Percentiles rank a stretch among this genome's conserved stretches.
phyloP scores from a whole-genome alignment of 2,888 invertebrate genomes.

The Lymantria dispar region DNA sequence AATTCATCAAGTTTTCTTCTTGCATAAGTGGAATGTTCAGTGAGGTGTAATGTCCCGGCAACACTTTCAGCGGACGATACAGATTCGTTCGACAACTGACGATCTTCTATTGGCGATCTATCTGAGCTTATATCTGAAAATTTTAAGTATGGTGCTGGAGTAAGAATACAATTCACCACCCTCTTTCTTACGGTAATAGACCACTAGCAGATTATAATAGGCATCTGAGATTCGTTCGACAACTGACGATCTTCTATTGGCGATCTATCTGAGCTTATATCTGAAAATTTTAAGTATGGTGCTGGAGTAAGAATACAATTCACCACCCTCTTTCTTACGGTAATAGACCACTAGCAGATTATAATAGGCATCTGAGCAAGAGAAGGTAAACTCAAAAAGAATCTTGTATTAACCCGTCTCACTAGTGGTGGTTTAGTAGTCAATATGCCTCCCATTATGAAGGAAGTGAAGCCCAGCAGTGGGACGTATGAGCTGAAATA shows the following conservation, averaged over 20 bases:
- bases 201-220: too few species aligned
- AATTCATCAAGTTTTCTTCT: slow-evolving; percentile 91
- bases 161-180: neutral
- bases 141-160: neutral
- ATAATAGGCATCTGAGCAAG: too few species aligned
- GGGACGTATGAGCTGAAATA: too few species aligned
- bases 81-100: slow-evolving; percentile 80
- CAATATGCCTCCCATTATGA: too few species aligned
- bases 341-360: too few species aligned
- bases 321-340: too few species aligned
- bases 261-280: slow-evolving; percentile 69
- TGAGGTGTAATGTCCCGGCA: slow-evolving; percentile 83
- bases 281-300: slow-evolving; percentile 32
- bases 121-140: slow-evolving; percentile 65
- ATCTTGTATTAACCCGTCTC: too few species aligned
- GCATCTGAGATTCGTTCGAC: slow-evolving; percentile 81
- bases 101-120: slow-evolving; percentile 78
- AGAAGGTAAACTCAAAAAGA: too few species aligned
- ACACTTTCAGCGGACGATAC: slow-evolving; percentile 75
- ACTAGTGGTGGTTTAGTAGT: too few species aligned
- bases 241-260: slow-evolving; percentile 81
- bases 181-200: too few species aligned
- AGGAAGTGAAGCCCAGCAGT: too few species aligned
- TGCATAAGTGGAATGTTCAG: slow-evolving; percentile 92
- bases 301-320: neutral